Percentiles rank a stretch among this genome's conserved stretches.
Evolutionary conservation across 2,797 vertebrate genomes (phyloP).

Genomic region (Intellagama lesueurii): DNA sequence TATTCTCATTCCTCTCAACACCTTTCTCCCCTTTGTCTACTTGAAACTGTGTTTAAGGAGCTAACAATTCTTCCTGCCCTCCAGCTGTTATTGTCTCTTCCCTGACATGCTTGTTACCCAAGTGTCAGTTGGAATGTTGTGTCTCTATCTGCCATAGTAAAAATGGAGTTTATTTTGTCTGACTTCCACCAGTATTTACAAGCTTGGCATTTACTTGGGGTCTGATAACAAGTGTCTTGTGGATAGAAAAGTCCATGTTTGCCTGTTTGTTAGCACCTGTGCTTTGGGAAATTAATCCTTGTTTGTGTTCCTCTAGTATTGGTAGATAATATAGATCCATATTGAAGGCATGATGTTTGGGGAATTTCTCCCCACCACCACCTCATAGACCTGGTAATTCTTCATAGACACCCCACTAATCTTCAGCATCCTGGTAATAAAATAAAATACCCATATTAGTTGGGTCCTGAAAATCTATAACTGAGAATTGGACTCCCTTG

Average conservation of each 20-base stretch:
- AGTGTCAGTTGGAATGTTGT: slow-evolving; percentile 53
- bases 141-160: slow-evolving; percentile 54
- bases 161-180: slow-evolving; percentile 59
- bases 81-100: slow-evolving; percentile 57
- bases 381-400: neutral
- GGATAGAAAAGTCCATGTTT: slow-evolving; percentile 57
- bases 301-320: slow-evolving; percentile 50
- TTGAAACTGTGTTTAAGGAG: slow-evolving; percentile 14
- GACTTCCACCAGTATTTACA: slow-evolving; percentile 60
- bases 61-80: slow-evolving; percentile 55
- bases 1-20: neutral
- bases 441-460: slow-evolving; percentile 49
- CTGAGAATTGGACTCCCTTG: slow-evolving; percentile 43
- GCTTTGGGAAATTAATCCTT: slow-evolving; percentile 49
- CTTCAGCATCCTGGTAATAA: slow-evolving; percentile 49
- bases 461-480: slow-evolving; percentile 42
- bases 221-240: slow-evolving; percentile 61
- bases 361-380: neutral
- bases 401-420: slow-evolving; percentile 34
- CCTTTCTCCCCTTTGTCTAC: neutral
- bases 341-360: slow-evolving; percentile 38
- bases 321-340: slow-evolving; percentile 28
- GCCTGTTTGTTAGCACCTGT: slow-evolving; percentile 54
- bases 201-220: slow-evolving; percentile 57
- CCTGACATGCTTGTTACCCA: slow-evolving; percentile 9